Percentiles rank a stretch among this genome's conserved stretches.
phyloP scores from a whole-genome alignment of 1,140 invertebrate species.

The Drosophila quadrilineata region DNA sequence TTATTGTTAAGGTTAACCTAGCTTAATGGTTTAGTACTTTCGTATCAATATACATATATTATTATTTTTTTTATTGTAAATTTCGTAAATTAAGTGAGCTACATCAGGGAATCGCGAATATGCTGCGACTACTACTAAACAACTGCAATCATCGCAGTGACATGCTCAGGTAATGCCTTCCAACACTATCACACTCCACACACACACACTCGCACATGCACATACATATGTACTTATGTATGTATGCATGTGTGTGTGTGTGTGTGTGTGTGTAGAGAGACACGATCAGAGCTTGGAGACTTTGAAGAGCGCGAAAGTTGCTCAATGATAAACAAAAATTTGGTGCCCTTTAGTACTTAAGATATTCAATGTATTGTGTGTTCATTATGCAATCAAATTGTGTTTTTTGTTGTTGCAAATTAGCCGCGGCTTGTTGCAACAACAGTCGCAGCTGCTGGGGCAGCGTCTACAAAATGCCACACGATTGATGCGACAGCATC shows the following conservation, averaged over 20 bases:
- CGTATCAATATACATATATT: too few species aligned
- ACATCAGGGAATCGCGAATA: conserved; percentile 35
- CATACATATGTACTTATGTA: not conserved
- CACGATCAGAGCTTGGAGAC: too few species aligned
- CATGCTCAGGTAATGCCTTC: conserved; percentile 42
- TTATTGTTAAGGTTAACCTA: conserved; percentile 50
- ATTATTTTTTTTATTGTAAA: too few species aligned
- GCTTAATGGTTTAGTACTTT: conserved; percentile 56
- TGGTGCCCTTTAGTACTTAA: too few species aligned
- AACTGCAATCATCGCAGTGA: conserved; percentile 62
- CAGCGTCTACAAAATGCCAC: conserved; percentile 58
- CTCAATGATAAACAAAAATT: too few species aligned
- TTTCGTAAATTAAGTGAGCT: conserved; percentile 34
- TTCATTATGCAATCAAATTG: conserved; percentile 60
- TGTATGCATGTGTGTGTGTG: too few species aligned
- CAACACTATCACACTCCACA: not conserved
- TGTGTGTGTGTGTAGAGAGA: too few species aligned
- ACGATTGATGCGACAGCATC: conserved; percentile 54
- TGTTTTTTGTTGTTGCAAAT: not conserved
- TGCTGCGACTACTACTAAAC: conserved; percentile 63
- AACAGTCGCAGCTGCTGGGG: conserved; percentile 24
- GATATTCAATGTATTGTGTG: not conserved
- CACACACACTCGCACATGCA: not conserved
- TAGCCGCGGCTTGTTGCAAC: conserved; percentile 61
- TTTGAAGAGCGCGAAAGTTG: too few species aligned